These are phyloP conservation scores for Euwallacea fornicatus DNA, from an alignment of 1,140 invertebrate species.

Conservation along the genomic window DNA sequence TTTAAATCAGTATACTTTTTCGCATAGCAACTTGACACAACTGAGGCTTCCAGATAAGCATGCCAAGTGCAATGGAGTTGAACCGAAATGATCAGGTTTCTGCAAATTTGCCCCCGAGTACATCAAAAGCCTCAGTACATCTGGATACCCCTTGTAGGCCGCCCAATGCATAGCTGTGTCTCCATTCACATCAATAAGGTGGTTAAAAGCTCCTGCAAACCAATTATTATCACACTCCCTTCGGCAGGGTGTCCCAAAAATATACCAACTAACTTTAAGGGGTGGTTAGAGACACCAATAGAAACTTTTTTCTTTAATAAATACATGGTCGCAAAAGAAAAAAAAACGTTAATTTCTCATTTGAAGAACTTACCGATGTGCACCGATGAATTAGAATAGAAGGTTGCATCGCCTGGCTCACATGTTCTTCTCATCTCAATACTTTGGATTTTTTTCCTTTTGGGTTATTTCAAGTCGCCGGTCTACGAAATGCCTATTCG, in stretches of 20 bases:
- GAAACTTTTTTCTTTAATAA: no score
- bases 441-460: no score
- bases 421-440: no score
- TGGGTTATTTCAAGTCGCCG: no score
- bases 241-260: constrained; percentile 42
- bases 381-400: no score
- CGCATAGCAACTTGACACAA: constrained; percentile 79
- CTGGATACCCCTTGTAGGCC: constrained; percentile 87
- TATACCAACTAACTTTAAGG: no score
- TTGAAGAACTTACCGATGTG: no score
- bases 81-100: constrained; percentile 90
- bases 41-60: constrained; percentile 83
- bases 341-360: no score
- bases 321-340: no score
- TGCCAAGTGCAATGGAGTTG: constrained; percentile 90
- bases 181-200: constrained; percentile 87
- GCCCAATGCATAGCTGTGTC: constrained; percentile 93
- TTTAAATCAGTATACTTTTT: constrained; percentile 65
- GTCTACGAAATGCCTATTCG: no score
- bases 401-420: no score
- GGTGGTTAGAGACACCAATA: no score
- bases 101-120: constrained; percentile 86
- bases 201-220: constrained; percentile 65
- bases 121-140: constrained; percentile 84
- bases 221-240: neutral